Evolutionary conservation across 2,888 invertebrate genomes (phyloP).

Genomic region (Tinea trinotella): DNA sequence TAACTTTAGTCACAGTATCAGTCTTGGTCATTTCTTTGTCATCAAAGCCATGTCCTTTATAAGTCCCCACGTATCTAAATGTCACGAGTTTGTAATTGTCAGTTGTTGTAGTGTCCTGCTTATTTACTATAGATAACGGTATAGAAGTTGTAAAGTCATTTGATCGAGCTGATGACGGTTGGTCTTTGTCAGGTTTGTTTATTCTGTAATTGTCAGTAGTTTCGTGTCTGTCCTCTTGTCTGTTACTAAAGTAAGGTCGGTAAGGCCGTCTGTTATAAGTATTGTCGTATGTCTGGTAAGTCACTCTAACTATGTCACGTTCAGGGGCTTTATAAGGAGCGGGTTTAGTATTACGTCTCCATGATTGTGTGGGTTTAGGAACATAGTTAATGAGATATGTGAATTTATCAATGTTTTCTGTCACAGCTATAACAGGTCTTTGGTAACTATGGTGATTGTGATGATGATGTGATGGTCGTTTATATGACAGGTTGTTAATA

Average conservation of each 20-base stretch:
- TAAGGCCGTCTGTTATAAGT: conserved; percentile 42
- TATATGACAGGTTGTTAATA: conserved; percentile 49
- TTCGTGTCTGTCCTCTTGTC: conserved; percentile 32
- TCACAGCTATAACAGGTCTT: conserved; percentile 58
- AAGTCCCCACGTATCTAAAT: conserved; percentile 64
- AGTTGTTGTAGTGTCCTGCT: conserved; percentile 32
- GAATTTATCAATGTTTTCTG: conserved; percentile 62
- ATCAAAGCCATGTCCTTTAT: conserved; percentile 39
- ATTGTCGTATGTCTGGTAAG: conserved; percentile 61
- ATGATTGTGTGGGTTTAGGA: conserved; percentile 63
- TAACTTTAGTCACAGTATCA: conserved; percentile 21
- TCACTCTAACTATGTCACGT: conserved; percentile 60
- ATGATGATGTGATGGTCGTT: conserved; percentile 37
- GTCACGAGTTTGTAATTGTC: conserved; percentile 60
- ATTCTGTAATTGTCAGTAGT: conserved; percentile 35
- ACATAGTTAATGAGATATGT: conserved; percentile 68
- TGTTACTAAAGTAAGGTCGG: conserved; percentile 28
- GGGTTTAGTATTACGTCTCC: conserved; percentile 41
- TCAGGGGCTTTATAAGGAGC: conserved; percentile 42
- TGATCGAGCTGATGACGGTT: conserved; percentile 51
- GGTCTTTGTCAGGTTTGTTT: conserved; percentile 37
- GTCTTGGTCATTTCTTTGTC: conserved; percentile 25
- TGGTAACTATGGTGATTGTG: conserved; percentile 29
- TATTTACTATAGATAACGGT: not conserved
- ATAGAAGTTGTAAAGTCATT: conserved; percentile 30